Conservation (phyloP, 2,113 vertebrate species). For the Physeter macrocephalus region DNA sequence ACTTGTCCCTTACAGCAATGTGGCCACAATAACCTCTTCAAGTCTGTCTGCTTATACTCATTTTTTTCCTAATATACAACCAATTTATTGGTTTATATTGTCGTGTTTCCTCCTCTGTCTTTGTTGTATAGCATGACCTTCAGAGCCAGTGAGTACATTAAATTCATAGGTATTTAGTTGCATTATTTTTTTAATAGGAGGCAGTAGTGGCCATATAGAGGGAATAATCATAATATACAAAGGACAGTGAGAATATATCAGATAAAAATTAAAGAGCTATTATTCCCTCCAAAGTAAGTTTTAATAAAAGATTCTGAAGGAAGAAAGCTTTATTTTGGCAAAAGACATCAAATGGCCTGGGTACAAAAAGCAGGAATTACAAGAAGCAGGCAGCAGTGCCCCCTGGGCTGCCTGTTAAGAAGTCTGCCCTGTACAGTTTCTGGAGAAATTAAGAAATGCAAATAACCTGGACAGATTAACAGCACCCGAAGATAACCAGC, state of each 20-base stretch:
- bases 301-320: neutral
- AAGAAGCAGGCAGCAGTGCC: neutral
- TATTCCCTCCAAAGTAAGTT: neutral
- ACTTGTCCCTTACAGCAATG: neutral
- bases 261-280: neutral
- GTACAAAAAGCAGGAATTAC: neutral
- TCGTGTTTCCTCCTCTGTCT: neutral
- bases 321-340: neutral
- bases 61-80: neutral
- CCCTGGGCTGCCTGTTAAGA: neutral
- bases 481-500: constrained; percentile 31
- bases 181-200: neutral
- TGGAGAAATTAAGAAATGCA: constrained; percentile 55
- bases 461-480: constrained; percentile 25
- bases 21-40: neutral
- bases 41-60: neutral
- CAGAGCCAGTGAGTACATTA: neutral
- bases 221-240: neutral
- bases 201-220: neutral
- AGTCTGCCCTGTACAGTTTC: neutral
- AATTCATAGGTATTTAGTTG: neutral
- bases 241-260: neutral
- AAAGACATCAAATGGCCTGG: neutral
- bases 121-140: neutral
- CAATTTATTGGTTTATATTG: neutral